These are phyloP conservation scores for Brotogeris chrysoptera DNA, from an alignment of 2,797 vertebrate genomes.

Conservation along the genomic window DNA sequence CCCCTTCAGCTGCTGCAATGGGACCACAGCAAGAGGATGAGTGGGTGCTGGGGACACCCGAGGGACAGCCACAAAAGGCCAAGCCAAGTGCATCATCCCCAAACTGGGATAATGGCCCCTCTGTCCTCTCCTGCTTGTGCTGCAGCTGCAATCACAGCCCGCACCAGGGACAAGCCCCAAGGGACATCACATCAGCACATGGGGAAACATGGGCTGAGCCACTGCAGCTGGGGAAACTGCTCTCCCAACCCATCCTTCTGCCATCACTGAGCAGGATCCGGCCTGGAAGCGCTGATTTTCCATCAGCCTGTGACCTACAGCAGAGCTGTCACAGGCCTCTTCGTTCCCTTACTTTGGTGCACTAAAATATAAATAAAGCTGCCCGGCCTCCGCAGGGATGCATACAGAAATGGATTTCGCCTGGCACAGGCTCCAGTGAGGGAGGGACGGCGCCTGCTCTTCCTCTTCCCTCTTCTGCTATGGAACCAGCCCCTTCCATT, in stretches of 20 bases:
- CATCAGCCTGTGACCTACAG: background rate
- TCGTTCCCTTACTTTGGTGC: background rate
- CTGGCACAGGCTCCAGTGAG: conserved; percentile 1
- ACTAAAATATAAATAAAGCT: background rate
- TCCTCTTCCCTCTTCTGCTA: background rate
- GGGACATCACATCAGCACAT: background rate
- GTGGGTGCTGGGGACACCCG: background rate
- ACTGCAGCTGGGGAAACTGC: background rate
- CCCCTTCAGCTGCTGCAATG: background rate
- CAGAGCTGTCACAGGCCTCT: background rate
- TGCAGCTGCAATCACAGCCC: background rate
- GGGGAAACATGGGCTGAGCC: background rate
- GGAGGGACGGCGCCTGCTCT: background rate
- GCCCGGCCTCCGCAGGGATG: background rate
- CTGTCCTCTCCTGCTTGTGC: background rate
- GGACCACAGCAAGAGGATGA: background rate
- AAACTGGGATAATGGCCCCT: background rate
- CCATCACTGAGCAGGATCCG: rapidly evolving
- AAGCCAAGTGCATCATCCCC: background rate
- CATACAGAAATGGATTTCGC: background rate
- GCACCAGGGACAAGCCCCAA: rapidly evolving
- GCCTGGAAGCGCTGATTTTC: background rate
- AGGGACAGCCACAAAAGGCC: background rate
- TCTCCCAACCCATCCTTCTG: background rate
- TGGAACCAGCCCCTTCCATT: background rate